Conservation (phyloP, 2,888 invertebrate species). For the Ochropacha duplaris region DNA sequence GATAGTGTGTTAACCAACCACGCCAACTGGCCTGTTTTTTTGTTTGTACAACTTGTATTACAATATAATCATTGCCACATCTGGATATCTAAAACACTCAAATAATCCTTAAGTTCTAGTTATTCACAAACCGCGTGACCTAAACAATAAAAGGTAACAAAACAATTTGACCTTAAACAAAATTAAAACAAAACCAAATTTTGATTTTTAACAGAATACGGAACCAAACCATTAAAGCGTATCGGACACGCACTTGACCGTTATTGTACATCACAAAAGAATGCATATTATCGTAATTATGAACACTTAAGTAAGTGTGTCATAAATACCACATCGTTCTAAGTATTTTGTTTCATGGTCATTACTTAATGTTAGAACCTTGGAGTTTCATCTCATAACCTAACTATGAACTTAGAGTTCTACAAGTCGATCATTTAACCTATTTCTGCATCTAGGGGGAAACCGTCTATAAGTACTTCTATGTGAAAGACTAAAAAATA, state of each 20-base stretch:
- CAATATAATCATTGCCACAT: background rate
- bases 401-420: background rate
- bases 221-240: background rate
- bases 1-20: too few species aligned
- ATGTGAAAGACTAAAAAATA: too few species aligned
- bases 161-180: background rate
- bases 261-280: background rate
- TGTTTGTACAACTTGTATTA: background rate
- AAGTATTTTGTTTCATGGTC: background rate
- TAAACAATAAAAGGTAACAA: background rate
- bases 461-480: too few species aligned
- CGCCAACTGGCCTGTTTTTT: too few species aligned
- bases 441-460: too few species aligned
- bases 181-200: background rate
- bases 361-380: background rate
- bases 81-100: background rate
- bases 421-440: too few species aligned
- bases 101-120: background rate
- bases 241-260: background rate
- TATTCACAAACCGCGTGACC: background rate
- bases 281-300: background rate
- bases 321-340: background rate
- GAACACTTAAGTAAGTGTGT: background rate
- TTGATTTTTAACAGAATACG: background rate
- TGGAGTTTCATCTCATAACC: background rate